Conservation (phyloP, 37 sponge, comb jelly and placozoan species). For the Cliona cf. orientalis region DNA sequence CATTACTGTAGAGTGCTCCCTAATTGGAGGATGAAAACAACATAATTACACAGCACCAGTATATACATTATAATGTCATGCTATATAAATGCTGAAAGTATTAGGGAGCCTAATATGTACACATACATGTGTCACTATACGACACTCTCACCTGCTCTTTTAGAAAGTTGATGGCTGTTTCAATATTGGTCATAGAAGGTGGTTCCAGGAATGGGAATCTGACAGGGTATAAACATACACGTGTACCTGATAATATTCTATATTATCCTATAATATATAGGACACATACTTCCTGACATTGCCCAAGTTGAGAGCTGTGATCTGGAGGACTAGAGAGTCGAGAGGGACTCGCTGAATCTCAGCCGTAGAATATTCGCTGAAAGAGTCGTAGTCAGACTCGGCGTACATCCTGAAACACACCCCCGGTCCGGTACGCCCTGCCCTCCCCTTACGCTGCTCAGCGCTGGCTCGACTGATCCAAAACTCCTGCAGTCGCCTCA, state of each 20-base stretch:
- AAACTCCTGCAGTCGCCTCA: slow-evolving; percentile 94
- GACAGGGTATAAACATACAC: background rate
- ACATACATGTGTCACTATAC: too few species aligned
- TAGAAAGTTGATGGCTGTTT: slow-evolving; percentile 69
- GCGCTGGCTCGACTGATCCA: slow-evolving; percentile 98
- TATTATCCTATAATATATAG: background rate
- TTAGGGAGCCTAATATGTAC: too few species aligned
- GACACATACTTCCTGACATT: slow-evolving; percentile 68
- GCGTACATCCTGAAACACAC: slow-evolving; percentile 95
- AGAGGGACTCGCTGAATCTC: slow-evolving; percentile 93
- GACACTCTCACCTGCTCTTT: slow-evolving; percentile 80
- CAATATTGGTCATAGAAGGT: slow-evolving; percentile 70
- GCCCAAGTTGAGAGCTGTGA: slow-evolving; percentile 55
- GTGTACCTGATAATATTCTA: background rate
- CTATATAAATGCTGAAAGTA: too few species aligned
- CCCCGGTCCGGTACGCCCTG: slow-evolving; percentile 97
- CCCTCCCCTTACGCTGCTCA: slow-evolving; percentile 97
- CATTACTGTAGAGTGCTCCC: slow-evolving; percentile 65
- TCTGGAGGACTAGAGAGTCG: slow-evolving; percentile 89
- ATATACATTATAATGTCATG: too few species aligned
- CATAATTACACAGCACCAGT: too few species aligned
- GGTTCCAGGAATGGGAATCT: slow-evolving; percentile 90
- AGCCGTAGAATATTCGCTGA: slow-evolving; percentile 89
- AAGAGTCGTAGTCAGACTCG: slow-evolving; percentile 85
- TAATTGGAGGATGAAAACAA: too few species aligned